These are phyloP conservation scores for Apamea epomidion DNA, from an alignment of 2,888 invertebrate species.

Conservation along the genomic window DNA sequence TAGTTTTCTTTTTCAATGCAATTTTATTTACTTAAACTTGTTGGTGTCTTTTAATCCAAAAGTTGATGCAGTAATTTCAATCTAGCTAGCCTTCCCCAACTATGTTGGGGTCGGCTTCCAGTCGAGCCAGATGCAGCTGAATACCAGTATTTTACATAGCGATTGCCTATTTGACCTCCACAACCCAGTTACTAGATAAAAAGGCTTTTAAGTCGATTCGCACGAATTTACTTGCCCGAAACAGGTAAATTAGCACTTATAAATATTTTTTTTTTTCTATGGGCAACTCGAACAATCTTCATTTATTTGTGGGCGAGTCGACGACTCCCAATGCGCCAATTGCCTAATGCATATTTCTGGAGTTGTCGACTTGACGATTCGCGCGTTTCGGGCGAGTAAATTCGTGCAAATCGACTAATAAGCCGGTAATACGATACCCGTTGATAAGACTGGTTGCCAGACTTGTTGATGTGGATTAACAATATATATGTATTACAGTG, in stretches of 20 bases:
- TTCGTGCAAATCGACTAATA: too few species aligned
- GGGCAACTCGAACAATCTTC: too few species aligned
- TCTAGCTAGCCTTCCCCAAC: not conserved
- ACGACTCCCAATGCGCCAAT: too few species aligned
- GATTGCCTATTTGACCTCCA: not conserved
- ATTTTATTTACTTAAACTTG: not conserved
- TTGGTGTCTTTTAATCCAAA: not conserved
- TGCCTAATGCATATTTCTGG: too few species aligned
- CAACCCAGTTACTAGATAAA: not conserved
- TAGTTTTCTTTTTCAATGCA: not conserved
- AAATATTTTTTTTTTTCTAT: too few species aligned
- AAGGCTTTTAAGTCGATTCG: too few species aligned
- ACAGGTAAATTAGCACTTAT: too few species aligned
- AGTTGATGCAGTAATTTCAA: not conserved
- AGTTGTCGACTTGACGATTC: too few species aligned
- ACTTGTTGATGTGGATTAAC: not conserved
- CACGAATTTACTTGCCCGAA: too few species aligned
- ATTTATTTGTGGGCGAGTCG: too few species aligned
- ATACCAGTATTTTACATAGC: not conserved
- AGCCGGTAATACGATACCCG: not conserved
- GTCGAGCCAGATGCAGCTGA: not conserved
- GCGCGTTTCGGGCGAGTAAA: too few species aligned
- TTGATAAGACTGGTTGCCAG: not conserved
- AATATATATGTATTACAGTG: not conserved
- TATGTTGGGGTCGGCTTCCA: not conserved